These are phyloP conservation scores for Pseudorhombus dupliciocellatus DNA, from an alignment of 2,113 vertebrate species.

Conservation along the genomic window DNA sequence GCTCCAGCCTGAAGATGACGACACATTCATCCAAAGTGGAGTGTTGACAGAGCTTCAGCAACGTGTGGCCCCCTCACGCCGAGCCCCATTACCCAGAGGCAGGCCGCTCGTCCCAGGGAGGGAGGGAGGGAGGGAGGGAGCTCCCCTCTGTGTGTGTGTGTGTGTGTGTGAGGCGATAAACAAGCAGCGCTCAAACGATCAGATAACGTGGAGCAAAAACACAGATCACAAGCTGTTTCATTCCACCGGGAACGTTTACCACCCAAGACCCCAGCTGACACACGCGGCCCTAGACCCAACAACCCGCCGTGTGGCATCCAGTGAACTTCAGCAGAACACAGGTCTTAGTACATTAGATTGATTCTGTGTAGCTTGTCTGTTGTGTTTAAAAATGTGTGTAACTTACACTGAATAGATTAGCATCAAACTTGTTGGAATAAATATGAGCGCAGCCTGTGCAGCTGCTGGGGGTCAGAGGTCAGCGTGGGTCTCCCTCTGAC, in stretches of 20 bases:
- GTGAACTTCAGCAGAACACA: neutral
- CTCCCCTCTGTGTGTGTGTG: no score
- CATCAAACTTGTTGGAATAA: no score
- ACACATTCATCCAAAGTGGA: slow-evolving; percentile 46
- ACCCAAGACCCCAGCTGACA: slow-evolving; percentile 4
- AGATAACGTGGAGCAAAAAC: slow-evolving; percentile 12
- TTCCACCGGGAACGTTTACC: slow-evolving; percentile 10
- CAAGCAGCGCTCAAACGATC: slow-evolving; percentile 10
- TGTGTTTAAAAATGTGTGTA: no score
- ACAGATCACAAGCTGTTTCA: neutral
- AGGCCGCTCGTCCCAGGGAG: slow-evolving; percentile 42
- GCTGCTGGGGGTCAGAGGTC: no score
- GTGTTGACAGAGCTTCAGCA: slow-evolving; percentile 23
- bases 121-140: neutral
- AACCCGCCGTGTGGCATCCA: neutral
- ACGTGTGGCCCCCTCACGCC: neutral
- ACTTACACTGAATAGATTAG: no score
- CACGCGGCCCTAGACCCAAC: no score
- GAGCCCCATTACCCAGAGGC: slow-evolving; percentile 55
- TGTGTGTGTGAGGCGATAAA: slow-evolving; percentile 23
- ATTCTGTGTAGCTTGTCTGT: no score
- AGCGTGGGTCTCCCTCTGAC: no score
- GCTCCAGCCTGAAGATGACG: slow-evolving; percentile 47
- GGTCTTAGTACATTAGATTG: no score
- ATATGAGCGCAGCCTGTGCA: no score